Conservation (phyloP, 1,140 invertebrate species). For the Drosophila sp. region DNA sequence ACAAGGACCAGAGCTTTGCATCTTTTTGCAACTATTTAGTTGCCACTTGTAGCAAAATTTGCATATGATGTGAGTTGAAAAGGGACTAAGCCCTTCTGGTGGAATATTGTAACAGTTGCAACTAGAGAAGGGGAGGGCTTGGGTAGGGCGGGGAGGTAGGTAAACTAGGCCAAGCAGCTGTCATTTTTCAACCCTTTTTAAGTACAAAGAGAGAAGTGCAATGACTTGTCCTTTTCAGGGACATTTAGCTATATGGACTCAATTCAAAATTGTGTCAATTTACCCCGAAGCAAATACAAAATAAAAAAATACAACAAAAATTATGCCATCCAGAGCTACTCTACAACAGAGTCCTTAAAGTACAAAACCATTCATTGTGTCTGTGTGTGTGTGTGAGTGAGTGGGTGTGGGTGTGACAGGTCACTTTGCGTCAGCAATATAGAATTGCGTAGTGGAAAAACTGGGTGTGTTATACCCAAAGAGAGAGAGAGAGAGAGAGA, state of each 20-base stretch:
- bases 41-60: conserved; percentile 38
- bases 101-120: no score
- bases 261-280: conserved; percentile 68
- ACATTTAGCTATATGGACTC: conserved; percentile 23
- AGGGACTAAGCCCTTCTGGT: conserved; percentile 25
- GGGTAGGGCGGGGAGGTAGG: conserved; percentile 1
- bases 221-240: conserved; percentile 51
- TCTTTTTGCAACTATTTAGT: conserved; percentile 4
- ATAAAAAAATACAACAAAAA: conserved; percentile 23
- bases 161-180: conserved; percentile 72
- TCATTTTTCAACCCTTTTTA: conserved; percentile 46
- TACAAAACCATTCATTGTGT: conserved; percentile 3
- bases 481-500: conserved; percentile 23
- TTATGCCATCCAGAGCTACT: conserved; percentile 54
- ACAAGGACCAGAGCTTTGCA: conserved; percentile 2
- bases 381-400: conserved; percentile 22
- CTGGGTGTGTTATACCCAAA: conserved; percentile 34
- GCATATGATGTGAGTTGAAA: conserved; percentile 37
- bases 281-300: conserved; percentile 11
- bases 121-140: conserved; percentile 15
- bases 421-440: conserved; percentile 70
- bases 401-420: conserved; percentile 61
- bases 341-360: conserved; percentile 12
- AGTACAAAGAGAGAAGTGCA: conserved; percentile 49
- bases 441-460: conserved; percentile 52